Evolutionary conservation across 2,888 invertebrate genomes (phyloP).

Genomic region (Agrotis puta): DNA sequence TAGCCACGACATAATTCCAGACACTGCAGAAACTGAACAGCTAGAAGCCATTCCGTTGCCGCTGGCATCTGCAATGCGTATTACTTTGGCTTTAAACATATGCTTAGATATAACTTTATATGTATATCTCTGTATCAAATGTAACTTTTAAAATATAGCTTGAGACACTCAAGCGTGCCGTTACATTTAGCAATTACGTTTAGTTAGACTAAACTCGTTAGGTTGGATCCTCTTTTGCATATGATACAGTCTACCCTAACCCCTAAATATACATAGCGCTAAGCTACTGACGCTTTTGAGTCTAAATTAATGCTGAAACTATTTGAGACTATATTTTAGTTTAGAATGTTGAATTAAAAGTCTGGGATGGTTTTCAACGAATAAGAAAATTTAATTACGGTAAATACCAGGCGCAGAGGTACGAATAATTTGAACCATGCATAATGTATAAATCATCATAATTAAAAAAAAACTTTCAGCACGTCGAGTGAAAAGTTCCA

Average conservation of each 20-base stretch:
- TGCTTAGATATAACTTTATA: conserved; percentile 48
- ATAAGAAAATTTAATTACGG: background rate
- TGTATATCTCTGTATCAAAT: conserved; percentile 45
- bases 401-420: background rate
- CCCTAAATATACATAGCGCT: conserved; percentile 32
- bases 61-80: conserved; percentile 76
- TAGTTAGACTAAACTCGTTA: conserved; percentile 45
- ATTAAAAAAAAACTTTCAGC: conserved; percentile 4
- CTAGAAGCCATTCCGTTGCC: conserved; percentile 58
- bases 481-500: conserved; percentile 24
- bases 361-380: conserved; percentile 1
- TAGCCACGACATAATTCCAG: conserved; percentile 53
- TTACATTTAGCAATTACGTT: conserved; percentile 48
- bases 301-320: conserved; percentile 23
- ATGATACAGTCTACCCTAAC: conserved; percentile 27
- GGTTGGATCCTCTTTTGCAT: conserved; percentile 48
- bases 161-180: conserved; percentile 32
- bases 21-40: conserved; percentile 59
- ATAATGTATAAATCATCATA: background rate
- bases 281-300: conserved; percentile 22
- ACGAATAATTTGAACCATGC: background rate
- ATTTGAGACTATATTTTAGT: conserved; percentile 28
- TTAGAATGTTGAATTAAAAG: background rate
- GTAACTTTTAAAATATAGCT: conserved; percentile 40
- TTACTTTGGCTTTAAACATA: conserved; percentile 63